phyloP scores from a whole-genome alignment of 2,797 vertebrate species.

The Calcarius lapponicus region DNA sequence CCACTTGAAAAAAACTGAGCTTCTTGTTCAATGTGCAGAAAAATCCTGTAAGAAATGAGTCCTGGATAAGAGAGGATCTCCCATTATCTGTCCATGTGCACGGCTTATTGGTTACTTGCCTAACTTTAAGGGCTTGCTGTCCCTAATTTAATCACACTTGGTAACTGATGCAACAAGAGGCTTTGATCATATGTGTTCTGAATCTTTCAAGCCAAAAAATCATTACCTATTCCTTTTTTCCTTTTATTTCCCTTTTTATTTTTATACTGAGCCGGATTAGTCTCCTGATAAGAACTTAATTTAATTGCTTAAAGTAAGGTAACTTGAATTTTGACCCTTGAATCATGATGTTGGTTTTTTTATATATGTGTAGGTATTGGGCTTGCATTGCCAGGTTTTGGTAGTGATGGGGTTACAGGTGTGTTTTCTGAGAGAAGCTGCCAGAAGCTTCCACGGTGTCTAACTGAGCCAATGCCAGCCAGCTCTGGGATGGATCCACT shows the following conservation, averaged over 20 bases:
- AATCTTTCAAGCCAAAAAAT: not conserved
- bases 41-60: not conserved
- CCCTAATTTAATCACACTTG: not conserved
- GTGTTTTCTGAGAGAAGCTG: not conserved
- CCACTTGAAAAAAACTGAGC: not conserved
- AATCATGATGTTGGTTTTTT: not conserved
- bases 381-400: not conserved
- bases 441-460: not conserved
- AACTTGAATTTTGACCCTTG: not conserved
- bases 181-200: not conserved
- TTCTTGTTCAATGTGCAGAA: not conserved
- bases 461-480: not conserved
- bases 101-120: not conserved
- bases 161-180: not conserved
- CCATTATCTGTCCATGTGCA: not conserved
- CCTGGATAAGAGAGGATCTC: not conserved
- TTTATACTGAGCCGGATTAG: not conserved
- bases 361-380: rapidly evolving
- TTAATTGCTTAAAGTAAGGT: not conserved
- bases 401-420: not conserved
- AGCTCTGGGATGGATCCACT: rapidly evolving
- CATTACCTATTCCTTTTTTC: rapidly evolving
- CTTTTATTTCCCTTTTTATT: not conserved
- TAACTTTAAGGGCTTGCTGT: not conserved
- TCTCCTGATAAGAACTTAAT: not conserved